Percentiles rank a stretch among this genome's conserved stretches.
Evolutionary conservation across 2,113 vertebrate species (phyloP).

Genomic region (Hippocampus zosterae): DNA sequence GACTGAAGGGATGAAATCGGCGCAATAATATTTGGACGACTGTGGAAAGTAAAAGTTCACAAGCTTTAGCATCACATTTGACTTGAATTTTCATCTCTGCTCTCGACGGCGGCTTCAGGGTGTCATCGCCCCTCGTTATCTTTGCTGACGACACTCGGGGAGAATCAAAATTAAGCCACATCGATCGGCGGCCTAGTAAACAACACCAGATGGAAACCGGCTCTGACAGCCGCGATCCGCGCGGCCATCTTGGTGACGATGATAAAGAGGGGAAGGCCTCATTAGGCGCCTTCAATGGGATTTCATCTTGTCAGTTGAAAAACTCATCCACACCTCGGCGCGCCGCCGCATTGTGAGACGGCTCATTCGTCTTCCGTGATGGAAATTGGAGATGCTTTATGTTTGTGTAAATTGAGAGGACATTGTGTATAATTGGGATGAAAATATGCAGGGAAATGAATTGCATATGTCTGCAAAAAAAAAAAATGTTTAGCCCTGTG

Average conservation of each 20-base stretch:
- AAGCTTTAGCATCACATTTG: not conserved
- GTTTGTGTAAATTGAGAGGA: not conserved
- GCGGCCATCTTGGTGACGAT: not conserved
- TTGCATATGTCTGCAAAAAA: not conserved
- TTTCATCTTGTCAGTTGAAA: not conserved
- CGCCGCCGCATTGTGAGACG: not conserved
- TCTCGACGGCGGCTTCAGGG: not conserved
- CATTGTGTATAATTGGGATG: not conserved
- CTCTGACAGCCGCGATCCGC: not conserved
- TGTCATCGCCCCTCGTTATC: not conserved
- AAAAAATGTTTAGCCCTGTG: too few species aligned
- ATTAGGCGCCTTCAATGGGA: not conserved
- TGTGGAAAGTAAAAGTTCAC: not conserved
- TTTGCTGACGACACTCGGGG: not conserved
- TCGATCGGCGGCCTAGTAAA: not conserved
- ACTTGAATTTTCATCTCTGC: not conserved
- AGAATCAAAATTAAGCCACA: not conserved
- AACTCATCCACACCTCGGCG: not conserved
- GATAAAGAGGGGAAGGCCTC: not conserved
- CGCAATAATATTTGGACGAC: too few species aligned
- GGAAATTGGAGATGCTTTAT: not conserved
- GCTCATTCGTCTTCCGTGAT: not conserved
- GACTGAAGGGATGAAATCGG: too few species aligned
- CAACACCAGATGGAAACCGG: not conserved
- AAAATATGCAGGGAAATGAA: not conserved